Evolutionary conservation across 2,888 invertebrate species (phyloP), one percentile per base, ranked within the genome.

Genomic region (Trichacis sp.): DNA sequence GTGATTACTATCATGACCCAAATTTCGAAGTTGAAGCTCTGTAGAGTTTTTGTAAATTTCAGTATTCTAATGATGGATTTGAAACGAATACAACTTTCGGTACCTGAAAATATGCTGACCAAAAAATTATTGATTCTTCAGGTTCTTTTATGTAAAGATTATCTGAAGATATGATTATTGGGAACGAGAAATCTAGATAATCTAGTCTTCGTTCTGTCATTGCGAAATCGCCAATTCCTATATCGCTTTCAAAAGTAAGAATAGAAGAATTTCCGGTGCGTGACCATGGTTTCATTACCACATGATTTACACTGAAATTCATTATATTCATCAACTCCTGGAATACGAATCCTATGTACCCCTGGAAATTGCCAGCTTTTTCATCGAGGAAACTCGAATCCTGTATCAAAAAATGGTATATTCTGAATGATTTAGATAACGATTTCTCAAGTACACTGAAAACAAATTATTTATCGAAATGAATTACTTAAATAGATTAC

Each of bases 41-140:
- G 29, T 12, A 18, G 6, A 18, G 53, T 24, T 29, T 14, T 29
- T 12, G 40, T 42, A 29, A 29, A 30, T 48, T 53, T 9, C 3
- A 24, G 24, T n/a, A n/a, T n/a, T n/a, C n/a, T n/a, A n/a, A n/a
- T n/a, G n/a, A n/a, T n/a, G n/a, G n/a, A n/a, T n/a, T n/a, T n/a
- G n/a, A n/a, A n/a, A n/a, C n/a, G n/a, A n/a, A n/a, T n/a, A n/a
- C n/a, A n/a, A n/a, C n/a, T n/a, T n/a, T n/a, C n/a, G 8, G 24
- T 33, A 80, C 81, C 71, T 72, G 64, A 12, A 81, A 75, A 36
- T 81, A 79, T 5, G 72, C 73, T 1, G 73, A 66, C 81, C 80
- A 81, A 9, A 73, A 70, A 1, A 81, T 66, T 0, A 47, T 36
- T 0, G 67, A 49, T 6, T 49, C 54, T 9, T 50, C 52, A 0